Evolutionary conservation across 2,888 invertebrate species (phyloP).

Genomic region (Lithophane ornitopus): DNA sequence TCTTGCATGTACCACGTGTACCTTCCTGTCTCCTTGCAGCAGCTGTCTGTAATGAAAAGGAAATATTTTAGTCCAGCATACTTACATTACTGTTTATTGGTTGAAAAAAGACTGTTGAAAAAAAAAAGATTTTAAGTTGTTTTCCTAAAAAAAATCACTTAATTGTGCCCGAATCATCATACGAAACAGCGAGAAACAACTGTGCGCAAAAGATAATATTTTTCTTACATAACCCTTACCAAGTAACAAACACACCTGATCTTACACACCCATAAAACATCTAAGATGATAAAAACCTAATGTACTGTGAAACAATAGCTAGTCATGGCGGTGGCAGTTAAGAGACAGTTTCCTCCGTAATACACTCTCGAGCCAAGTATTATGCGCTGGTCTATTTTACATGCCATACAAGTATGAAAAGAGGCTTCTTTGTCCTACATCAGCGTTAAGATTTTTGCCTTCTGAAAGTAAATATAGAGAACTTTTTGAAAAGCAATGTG

Average conservation of each 20-base stretch:
- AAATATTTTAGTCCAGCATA: neutral
- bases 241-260: neutral
- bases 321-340: constrained; percentile 57
- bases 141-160: neutral
- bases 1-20: neutral
- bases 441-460: constrained; percentile 51
- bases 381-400: constrained; percentile 59
- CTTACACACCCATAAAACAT: constrained; percentile 1
- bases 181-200: neutral
- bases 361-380: constrained; percentile 60
- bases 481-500: neutral
- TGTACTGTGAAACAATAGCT: constrained; percentile 55
- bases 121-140: neutral
- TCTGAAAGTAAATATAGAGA: constrained; percentile 20
- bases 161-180: neutral
- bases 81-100: neutral
- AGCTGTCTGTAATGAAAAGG: neutral
- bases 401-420: constrained; percentile 61
- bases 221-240: neutral
- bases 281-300: constrained; percentile 36
- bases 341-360: constrained; percentile 68
- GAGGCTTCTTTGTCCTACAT: constrained; percentile 58
- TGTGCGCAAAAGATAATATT: neutral
- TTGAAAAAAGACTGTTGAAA: neutral
- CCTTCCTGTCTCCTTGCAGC: no score